Evolutionary conservation across 2,797 vertebrate species (phyloP).

Genomic region (Phataginus tetradactyla): DNA sequence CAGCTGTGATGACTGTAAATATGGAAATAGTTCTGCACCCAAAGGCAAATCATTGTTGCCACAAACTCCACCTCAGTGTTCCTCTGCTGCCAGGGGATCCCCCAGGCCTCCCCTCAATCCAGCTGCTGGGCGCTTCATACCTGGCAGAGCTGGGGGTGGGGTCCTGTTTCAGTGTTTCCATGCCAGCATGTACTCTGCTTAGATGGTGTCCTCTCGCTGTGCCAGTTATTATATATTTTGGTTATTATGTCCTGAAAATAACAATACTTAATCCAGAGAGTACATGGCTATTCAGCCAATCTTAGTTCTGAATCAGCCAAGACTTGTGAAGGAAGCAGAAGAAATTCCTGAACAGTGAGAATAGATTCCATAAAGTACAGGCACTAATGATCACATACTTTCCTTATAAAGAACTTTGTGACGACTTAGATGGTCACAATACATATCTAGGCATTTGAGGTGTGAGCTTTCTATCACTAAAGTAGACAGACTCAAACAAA

Average conservation of each 20-base stretch:
- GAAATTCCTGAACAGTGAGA: not conserved
- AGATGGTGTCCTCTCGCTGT: not conserved
- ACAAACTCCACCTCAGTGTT: not conserved
- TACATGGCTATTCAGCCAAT: not conserved
- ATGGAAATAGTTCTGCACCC: not conserved
- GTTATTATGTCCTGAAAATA: not conserved
- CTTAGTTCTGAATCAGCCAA: not conserved
- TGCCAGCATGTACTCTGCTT: not conserved
- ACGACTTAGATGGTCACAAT: not conserved
- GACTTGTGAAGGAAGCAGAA: constrained; percentile 19
- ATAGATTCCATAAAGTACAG: not conserved
- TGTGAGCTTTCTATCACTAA: not conserved
- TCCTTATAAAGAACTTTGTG: not conserved
- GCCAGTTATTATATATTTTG: not conserved
- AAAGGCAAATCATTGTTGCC: not conserved
- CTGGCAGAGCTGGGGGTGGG: too few relatives aligned
- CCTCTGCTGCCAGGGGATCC: not conserved
- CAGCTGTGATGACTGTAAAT: not conserved
- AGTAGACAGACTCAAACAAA: not conserved
- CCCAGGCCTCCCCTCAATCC: not conserved
- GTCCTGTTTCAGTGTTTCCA: not conserved
- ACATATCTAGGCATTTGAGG: not conserved
- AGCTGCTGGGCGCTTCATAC: not conserved
- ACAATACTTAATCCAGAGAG: not conserved
- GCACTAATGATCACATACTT: not conserved